Evolutionary conservation across 2,888 invertebrate genomes (phyloP), one percentile per base, ranked within the genome.

Genomic region (Onthophagus sagittarius): DNA sequence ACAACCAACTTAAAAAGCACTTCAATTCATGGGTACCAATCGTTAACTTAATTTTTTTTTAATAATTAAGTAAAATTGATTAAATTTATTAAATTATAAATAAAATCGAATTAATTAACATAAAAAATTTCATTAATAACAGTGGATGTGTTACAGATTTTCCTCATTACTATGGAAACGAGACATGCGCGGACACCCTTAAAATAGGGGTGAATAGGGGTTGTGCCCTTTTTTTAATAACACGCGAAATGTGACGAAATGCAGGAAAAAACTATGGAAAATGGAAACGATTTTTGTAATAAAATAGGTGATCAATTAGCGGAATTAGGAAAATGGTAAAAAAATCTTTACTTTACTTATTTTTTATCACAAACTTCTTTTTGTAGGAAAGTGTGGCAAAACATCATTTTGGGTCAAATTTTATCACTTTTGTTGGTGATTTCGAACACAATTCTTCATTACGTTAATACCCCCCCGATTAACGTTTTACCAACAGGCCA

Each of bases 401-500:
- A 90, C 77, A 91, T 93, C 82, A 86, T 92, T 79, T 84, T 93
- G 79, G 93, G 93, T 13, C 95, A 95, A 86, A 87, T 92, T 73
- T 85, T 95, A 77, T 94, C 94, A 0, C 80, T 94, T 69, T 86
- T 94, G 75, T 84, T 95, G 71, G 94, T 94, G 85, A 91, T 92
- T 65, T 93, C 94, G 82, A 94, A 92, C 80, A 89, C 93, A 71
- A 85, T 92, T 77, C 92, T 92, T 76, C 92, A 93, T 78, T 86
- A 91, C 77, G 88, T 94, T 71, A 91, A 91, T 80, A 89, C 90
- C 79, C 88, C 89, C 75, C 89, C 90, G 76, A 90, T 90, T 81
- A 90, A 93, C 74, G 89, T 92, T 77, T 89, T 93, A 32, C 94
- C 94, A 6, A 93, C 94, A 78, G 94, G 92, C 69, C 95, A 95